Percentiles rank a stretch among this genome's conserved stretches.
phyloP scores from a whole-genome alignment of 1,140 invertebrate species.

The Coboldia fuscipes region DNA sequence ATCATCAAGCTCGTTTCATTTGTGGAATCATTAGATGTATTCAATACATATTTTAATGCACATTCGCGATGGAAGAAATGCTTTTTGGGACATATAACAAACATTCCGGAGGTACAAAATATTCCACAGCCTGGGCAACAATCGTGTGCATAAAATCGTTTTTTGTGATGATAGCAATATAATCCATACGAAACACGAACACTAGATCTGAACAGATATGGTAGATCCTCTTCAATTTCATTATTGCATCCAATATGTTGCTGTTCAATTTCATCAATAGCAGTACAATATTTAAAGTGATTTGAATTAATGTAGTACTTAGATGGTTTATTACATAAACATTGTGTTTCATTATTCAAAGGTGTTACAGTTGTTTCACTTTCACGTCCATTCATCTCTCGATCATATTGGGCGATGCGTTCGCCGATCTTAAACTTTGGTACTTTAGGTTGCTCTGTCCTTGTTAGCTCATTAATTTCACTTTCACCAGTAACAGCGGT shows the following conservation, averaged over 20 bases:
- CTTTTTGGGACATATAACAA: conserved; percentile 18
- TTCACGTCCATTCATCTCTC: not conserved
- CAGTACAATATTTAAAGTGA: conserved; percentile 27
- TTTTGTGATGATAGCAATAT: conserved; percentile 60
- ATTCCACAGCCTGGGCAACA: conserved; percentile 79
- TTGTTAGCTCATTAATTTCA: not conserved
- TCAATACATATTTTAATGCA: conserved; percentile 18
- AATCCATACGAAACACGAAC: conserved; percentile 61
- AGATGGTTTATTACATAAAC: conserved; percentile 16
- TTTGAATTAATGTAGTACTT: conserved; percentile 17
- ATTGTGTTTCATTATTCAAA: conserved; percentile 3
- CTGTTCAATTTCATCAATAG: conserved; percentile 58
- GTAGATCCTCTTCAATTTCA: conserved; percentile 27
- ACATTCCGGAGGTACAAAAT: conserved; percentile 60
- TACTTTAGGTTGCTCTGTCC: not conserved
- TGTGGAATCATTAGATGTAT: conserved; percentile 19
- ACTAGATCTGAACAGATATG: conserved; percentile 49
- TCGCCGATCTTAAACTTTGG: not conserved
- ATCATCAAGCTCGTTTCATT: conserved; percentile 23
- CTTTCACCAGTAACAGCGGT: not conserved
- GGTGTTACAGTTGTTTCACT: not conserved
- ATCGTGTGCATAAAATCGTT: conserved; percentile 56
- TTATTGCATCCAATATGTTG: conserved; percentile 63
- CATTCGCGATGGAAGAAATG: conserved; percentile 21
- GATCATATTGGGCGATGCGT: not conserved